phyloP scores from a whole-genome alignment of 2,888 invertebrate species.

The Flexamia atlantica region DNA sequence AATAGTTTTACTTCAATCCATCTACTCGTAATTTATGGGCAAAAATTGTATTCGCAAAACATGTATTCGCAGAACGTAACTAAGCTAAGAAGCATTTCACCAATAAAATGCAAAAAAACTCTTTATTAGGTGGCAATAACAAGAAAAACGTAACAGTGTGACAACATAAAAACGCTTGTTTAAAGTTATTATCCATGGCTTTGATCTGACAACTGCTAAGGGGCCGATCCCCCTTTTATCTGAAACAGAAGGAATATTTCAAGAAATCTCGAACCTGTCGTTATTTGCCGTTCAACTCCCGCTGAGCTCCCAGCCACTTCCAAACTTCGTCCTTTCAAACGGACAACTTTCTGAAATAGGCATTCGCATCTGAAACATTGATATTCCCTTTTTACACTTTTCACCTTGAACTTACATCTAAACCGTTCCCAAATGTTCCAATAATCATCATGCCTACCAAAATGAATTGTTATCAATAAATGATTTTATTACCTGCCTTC shows the following conservation, averaged over 20 bases:
- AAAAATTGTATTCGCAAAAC: too few species aligned
- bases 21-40: too few species aligned
- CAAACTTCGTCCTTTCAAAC: constrained; percentile 30
- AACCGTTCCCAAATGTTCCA: too few species aligned
- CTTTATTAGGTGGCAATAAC: neutral
- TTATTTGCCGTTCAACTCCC: constrained; percentile 17
- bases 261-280: constrained; percentile 20
- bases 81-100: too few species aligned
- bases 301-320: constrained; percentile 11
- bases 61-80: too few species aligned
- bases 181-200: neutral
- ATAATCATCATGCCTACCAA: too few species aligned
- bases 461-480: too few species aligned
- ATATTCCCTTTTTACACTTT: neutral
- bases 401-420: too few species aligned
- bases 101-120: too few species aligned
- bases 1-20: too few species aligned
- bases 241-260: constrained; percentile 23
- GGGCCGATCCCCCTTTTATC: neutral
- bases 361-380: neutral
- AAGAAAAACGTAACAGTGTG: neutral
- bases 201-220: neutral
- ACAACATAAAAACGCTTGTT: neutral
- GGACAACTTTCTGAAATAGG: constrained; percentile 29
- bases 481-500: too few species aligned